These are phyloP conservation scores for Hippoglossus stenolepis DNA, from an alignment of 2,113 vertebrate genomes.

Conservation along the genomic window DNA sequence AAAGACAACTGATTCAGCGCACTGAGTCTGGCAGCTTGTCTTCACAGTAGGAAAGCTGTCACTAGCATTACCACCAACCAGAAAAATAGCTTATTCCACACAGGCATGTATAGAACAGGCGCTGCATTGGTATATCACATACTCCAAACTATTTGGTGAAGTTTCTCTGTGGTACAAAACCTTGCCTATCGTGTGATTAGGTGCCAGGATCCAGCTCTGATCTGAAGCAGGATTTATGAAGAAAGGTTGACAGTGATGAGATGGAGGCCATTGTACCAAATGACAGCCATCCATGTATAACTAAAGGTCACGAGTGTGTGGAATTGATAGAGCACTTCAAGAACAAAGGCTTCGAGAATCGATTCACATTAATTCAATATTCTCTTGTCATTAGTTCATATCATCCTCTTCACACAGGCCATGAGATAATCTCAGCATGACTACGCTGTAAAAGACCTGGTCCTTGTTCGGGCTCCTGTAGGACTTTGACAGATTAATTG, in stretches of 20 bases:
- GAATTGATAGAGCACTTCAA: not conserved
- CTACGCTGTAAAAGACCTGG: not conserved
- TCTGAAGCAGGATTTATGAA: conserved; percentile 5
- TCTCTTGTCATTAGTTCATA: not conserved
- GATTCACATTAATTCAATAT: not conserved
- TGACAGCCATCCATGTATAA: not conserved
- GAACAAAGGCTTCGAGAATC: not conserved
- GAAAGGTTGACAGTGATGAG: not conserved
- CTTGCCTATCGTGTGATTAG: not conserved
- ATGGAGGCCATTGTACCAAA: not conserved
- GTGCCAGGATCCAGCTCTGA: not conserved
- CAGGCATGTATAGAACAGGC: not conserved
- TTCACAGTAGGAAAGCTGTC: too few species aligned
- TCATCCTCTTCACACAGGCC: not conserved
- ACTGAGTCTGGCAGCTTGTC: too few species aligned
- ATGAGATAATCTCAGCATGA: not conserved
- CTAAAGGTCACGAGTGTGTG: not conserved
- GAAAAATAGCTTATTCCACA: too few species aligned
- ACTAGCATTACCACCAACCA: too few species aligned
- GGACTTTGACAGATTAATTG: not conserved
- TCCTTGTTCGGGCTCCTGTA: not conserved
- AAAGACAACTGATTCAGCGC: too few species aligned
- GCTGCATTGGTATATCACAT: not conserved
- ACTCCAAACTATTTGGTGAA: not conserved
- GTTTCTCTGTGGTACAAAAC: not conserved